Conservation (phyloP, 2,113 vertebrate species). For the Ceyx melanurus region DNA sequence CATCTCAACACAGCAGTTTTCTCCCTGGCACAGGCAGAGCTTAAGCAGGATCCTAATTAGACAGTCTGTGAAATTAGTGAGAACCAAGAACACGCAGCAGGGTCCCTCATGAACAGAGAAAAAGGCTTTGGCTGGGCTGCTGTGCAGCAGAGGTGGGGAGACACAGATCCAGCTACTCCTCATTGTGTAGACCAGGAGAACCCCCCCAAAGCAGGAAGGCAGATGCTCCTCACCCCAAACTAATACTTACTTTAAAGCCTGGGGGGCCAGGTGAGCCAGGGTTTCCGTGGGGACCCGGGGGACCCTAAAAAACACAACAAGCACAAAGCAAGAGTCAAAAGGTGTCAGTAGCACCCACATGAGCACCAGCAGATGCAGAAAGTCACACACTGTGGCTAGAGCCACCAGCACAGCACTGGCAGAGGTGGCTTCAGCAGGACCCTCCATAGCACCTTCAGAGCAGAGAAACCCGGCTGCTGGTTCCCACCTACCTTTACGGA, state of each 20-base stretch:
- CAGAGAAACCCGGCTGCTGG: fast-evolving
- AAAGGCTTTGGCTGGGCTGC: not conserved
- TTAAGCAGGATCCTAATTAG: not conserved
- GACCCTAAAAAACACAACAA: conserved; percentile 80
- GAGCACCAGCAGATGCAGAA: not conserved
- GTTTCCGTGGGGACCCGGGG: conserved; percentile 89
- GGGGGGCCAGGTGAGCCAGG: conserved; percentile 85
- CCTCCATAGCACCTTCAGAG: fast-evolving
- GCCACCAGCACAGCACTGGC: not conserved
- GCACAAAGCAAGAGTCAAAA: conserved; percentile 5
- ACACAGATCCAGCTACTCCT: not conserved
- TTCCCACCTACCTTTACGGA: fast-evolving
- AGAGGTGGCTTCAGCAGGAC: fast-evolving
- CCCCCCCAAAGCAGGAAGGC: not conserved
- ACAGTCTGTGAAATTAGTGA: not conserved
- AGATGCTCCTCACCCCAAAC: fast-evolving
- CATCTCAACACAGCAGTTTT: not conserved
- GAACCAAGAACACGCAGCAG: not conserved
- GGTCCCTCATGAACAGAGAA: not conserved
- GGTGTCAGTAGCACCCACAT: fast-evolving
- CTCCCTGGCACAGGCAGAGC: not conserved
- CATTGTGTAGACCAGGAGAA: not conserved
- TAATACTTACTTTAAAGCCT: conserved; percentile 84
- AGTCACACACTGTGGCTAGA: not conserved
- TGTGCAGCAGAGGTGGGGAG: not conserved